Conservation (phyloP, 2,888 invertebrate species). For the Xestia xanthographa region DNA sequence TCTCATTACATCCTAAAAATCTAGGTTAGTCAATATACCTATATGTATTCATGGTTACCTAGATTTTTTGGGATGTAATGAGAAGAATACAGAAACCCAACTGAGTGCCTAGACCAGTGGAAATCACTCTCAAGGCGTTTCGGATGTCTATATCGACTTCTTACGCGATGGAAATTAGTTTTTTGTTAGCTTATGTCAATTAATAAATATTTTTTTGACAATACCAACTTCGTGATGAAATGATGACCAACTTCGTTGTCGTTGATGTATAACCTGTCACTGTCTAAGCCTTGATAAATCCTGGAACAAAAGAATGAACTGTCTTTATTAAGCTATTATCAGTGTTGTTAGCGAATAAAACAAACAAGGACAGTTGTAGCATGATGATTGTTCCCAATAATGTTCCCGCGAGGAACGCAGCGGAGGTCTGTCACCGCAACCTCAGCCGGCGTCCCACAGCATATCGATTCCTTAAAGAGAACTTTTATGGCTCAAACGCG, state of each 20-base stretch:
- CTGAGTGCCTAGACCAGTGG: neutral
- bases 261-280: neutral
- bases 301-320: neutral
- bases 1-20: neutral
- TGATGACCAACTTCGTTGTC: neutral
- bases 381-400: constrained; percentile 43
- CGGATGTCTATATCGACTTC: neutral
- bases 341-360: constrained; percentile 27
- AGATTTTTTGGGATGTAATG: no score
- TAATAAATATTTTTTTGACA: neutral
- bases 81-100: neutral
- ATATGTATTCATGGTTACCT: neutral
- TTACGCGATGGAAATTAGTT: neutral
- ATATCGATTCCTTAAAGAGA: constrained; percentile 57
- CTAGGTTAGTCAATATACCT: neutral
- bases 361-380: constrained; percentile 28
- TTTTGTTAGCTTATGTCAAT: neutral
- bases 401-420: constrained; percentile 34
- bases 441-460: constrained; percentile 30
- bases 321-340: constrained; percentile 26
- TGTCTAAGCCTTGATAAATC: neutral
- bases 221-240: neutral
- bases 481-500: constrained; percentile 57
- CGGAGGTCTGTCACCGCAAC: constrained; percentile 47
- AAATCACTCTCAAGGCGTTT: neutral